These are phyloP conservation scores for Chymomyza fuscimana DNA, from an alignment of 2,888 invertebrate species.

Conservation along the genomic window DNA sequence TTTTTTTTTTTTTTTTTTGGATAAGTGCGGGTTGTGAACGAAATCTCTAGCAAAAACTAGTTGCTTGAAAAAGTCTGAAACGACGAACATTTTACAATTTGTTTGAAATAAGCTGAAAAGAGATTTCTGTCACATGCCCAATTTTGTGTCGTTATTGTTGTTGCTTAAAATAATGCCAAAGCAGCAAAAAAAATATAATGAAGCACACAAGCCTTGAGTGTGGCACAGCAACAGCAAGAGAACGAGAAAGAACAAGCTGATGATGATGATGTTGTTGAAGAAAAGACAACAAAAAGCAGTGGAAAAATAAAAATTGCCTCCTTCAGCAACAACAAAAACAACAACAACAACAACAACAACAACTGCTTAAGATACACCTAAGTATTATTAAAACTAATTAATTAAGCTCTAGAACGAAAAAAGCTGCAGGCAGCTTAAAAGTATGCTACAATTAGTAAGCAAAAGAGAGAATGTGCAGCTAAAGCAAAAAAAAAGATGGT, in stretches of 20 bases:
- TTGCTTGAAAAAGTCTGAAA: no score
- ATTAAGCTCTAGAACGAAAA: not conserved
- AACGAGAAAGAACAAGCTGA: slow-evolving; percentile 8
- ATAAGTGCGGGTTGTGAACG: no score
- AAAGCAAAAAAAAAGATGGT: no score
- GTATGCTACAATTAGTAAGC: slow-evolving; percentile 29
- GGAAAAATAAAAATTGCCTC: slow-evolving; percentile 21
- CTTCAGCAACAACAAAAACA: slow-evolving; percentile 15
- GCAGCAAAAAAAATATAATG: slow-evolving; percentile 17
- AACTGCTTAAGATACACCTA: slow-evolving; percentile 21
- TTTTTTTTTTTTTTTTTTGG: slow-evolving; percentile 34
- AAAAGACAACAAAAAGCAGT: slow-evolving; percentile 22
- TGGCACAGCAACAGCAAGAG: slow-evolving; percentile 12
- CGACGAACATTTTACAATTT: no score
- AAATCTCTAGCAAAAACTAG: no score
- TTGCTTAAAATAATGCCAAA: slow-evolving; percentile 26
- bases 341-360: slow-evolving; percentile 20
- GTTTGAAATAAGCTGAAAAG: no score
- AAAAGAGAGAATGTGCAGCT: not conserved
- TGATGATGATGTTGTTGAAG: not conserved
- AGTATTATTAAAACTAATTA: slow-evolving; percentile 39
- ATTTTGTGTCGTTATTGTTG: not conserved
- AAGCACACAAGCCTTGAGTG: slow-evolving; percentile 33
- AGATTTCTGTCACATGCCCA: no score
- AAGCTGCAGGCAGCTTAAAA: not conserved